Evolutionary conservation across 2,797 vertebrate genomes (phyloP).

Genomic region (Myripristis jacobus): DNA sequence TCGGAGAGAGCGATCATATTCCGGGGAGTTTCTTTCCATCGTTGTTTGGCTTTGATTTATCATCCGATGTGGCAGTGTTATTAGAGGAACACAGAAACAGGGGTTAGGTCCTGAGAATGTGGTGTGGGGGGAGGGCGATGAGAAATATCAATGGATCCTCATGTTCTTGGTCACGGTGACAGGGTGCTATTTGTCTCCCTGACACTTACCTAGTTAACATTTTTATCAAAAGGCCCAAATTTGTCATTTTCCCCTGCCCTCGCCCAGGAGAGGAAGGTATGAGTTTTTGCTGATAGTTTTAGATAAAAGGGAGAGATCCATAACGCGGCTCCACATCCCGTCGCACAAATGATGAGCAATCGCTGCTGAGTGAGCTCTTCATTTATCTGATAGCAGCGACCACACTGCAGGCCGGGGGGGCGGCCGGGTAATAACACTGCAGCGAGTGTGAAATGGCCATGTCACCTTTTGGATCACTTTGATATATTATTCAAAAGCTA

Average conservation of each 20-base stretch:
- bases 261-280: slow-evolving; percentile 84
- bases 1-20: slow-evolving; percentile 85
- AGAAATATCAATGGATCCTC: slow-evolving; percentile 94
- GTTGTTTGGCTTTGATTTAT: slow-evolving; percentile 91
- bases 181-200: slow-evolving; percentile 90
- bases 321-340: slow-evolving; percentile 22
- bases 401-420: background rate
- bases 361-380: slow-evolving; percentile 5
- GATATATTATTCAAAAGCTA: slow-evolving; percentile 3
- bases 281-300: slow-evolving; percentile 85
- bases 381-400: slow-evolving; percentile 37
- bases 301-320: slow-evolving; percentile 83
- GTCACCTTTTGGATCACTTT: no score
- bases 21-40: slow-evolving; percentile 79
- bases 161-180: slow-evolving; percentile 88
- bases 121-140: slow-evolving; percentile 82
- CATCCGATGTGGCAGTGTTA: slow-evolving; percentile 84
- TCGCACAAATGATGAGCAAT: slow-evolving; percentile 56
- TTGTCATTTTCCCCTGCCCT: slow-evolving; percentile 85
- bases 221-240: slow-evolving; percentile 91
- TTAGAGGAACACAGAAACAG: slow-evolving; percentile 85
- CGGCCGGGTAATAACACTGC: background rate
- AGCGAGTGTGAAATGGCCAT: background rate
- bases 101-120: slow-evolving; percentile 72
- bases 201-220: slow-evolving; percentile 96